Percentiles rank a stretch among this genome's conserved stretches.
Evolutionary conservation across 2,888 invertebrate genomes (phyloP).

Genomic region (Xestia c-nigrum): DNA sequence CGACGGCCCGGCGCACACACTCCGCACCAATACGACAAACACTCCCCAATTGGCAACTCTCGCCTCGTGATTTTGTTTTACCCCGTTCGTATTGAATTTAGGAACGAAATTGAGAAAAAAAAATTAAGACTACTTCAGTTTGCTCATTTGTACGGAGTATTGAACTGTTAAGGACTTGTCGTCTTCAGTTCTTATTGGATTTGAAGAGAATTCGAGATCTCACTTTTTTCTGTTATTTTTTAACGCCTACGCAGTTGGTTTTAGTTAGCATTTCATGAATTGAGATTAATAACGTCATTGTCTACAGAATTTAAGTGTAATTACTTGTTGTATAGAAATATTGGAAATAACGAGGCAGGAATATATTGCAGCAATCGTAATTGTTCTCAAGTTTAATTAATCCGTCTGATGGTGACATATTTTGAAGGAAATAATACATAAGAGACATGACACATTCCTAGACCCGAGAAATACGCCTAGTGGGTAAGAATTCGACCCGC

Average conservation of each 20-base stretch:
- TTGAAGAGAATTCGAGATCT: conserved; percentile 35
- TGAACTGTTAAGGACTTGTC: conserved; percentile 55
- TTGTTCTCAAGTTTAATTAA: not conserved
- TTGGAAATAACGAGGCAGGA: no score
- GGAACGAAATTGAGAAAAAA: conserved; percentile 53
- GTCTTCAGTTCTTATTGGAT: conserved; percentile 47
- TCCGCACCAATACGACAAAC: conserved; percentile 83
- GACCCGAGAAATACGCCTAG: conserved; percentile 7
- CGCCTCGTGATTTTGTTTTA: conserved; percentile 79
- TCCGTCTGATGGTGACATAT: not conserved
- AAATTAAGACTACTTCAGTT: conserved; percentile 31
- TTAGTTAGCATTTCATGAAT: conserved; percentile 7
- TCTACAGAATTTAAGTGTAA: not conserved
- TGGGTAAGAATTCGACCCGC: conserved; percentile 29
- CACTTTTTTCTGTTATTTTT: conserved; percentile 7
- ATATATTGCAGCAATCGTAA: not conserved
- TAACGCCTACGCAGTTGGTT: not conserved
- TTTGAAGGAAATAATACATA: not conserved
- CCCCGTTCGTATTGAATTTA: conserved; percentile 73
- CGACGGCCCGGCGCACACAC: conserved; percentile 72
- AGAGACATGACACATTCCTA: not conserved
- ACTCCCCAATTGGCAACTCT: conserved; percentile 81
- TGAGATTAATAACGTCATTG: not conserved
- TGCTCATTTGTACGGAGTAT: conserved; percentile 54
- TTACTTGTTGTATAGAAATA: not conserved